phyloP scores from a whole-genome alignment of 2,797 vertebrate genomes.

The Pseudomugil tenellus region DNA sequence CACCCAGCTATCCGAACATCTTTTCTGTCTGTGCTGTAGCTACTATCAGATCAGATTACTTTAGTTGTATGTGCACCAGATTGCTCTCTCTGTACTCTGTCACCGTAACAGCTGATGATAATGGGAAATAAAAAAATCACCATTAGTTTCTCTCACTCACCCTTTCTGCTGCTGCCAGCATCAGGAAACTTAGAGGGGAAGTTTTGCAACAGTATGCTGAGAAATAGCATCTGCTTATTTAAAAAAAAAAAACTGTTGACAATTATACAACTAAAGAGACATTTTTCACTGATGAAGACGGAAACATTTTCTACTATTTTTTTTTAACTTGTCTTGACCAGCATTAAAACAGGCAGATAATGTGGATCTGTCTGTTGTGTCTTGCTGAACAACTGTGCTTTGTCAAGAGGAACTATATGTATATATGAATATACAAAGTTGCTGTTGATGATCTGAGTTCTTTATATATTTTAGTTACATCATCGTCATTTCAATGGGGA shows the following conservation, averaged over 20 bases:
- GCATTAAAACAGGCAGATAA: too few species aligned
- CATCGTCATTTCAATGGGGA: too few species aligned
- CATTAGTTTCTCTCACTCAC: slow-evolving; percentile 41
- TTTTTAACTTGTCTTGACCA: too few species aligned
- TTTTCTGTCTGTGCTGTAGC: not conserved
- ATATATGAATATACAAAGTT: too few species aligned
- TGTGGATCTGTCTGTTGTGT: too few species aligned
- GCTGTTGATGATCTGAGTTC: too few species aligned
- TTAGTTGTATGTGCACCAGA: slow-evolving; percentile 9
- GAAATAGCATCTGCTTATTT: not conserved
- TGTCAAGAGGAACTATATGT: too few species aligned
- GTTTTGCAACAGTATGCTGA: slow-evolving; percentile 31
- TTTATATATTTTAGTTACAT: too few species aligned
- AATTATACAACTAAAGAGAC: not conserved
- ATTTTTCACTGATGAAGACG: not conserved
- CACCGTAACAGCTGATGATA: slow-evolving; percentile 6
- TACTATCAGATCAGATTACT: slow-evolving; percentile 27
- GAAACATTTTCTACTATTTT: not conserved
- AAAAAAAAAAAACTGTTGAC: not conserved
- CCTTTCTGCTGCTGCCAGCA: slow-evolving; percentile 48
- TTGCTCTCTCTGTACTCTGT: not conserved
- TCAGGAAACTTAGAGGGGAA: slow-evolving; percentile 26
- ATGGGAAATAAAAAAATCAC: slow-evolving; percentile 21
- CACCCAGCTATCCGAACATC: not conserved
- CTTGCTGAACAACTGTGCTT: too few species aligned